phyloP scores from a whole-genome alignment of 2,113 vertebrate species.

The Helogale parvula region DNA sequence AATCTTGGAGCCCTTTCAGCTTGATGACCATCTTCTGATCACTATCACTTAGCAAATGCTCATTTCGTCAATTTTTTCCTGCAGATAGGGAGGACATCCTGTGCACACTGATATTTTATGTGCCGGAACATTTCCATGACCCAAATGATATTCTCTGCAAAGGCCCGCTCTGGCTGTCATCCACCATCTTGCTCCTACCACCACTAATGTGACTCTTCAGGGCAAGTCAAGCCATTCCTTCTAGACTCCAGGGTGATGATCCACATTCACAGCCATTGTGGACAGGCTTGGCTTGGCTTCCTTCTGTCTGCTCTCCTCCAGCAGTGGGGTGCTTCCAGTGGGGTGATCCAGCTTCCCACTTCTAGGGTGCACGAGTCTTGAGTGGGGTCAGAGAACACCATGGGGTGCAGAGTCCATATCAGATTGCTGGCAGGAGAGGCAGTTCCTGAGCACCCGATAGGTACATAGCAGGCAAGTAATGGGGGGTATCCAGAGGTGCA shows the following conservation, averaged over 20 bases:
- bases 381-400: background rate
- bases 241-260: constrained; percentile 67
- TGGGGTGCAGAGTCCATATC: background rate
- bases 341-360: constrained; percentile 55
- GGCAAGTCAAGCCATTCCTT: constrained; percentile 60
- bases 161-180: constrained; percentile 53
- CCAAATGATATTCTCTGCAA: constrained; percentile 57
- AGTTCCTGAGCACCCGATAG: background rate
- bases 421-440: background rate
- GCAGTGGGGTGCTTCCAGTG: background rate
- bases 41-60: background rate
- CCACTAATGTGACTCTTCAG: background rate
- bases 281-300: constrained; percentile 46
- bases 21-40: constrained; percentile 15
- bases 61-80: background rate
- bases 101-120: constrained; percentile 5
- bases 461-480: background rate
- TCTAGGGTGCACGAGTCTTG: background rate
- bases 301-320: constrained; percentile 68
- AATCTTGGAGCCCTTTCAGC: background rate
- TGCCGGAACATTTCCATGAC: background rate
- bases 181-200: constrained; percentile 57
- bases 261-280: constrained; percentile 69
- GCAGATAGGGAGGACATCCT: constrained; percentile 14
- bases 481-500: background rate